Conservation (phyloP, 2,888 invertebrate species). For the Endotricha flammealis region DNA sequence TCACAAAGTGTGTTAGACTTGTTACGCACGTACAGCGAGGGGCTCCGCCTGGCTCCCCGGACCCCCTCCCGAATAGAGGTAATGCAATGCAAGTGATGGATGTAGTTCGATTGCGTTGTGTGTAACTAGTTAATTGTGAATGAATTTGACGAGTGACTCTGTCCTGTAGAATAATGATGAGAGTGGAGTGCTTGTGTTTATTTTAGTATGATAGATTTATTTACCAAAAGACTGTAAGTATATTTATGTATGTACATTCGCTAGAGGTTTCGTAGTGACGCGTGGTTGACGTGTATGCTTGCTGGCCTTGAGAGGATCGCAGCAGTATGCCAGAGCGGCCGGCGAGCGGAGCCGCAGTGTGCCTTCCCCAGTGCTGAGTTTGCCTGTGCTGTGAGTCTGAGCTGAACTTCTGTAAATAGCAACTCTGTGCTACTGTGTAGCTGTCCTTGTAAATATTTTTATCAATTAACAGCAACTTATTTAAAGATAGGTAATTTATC, state of each 20-base stretch:
- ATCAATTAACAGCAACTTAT: no score
- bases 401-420: conserved; percentile 7
- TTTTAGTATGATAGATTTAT: neutral
- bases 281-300: neutral
- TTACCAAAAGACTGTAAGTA: neutral
- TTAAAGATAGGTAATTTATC: no score
- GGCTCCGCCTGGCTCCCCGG: neutral
- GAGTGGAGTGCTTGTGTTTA: neutral
- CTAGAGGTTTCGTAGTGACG: neutral
- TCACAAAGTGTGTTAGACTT: no score
- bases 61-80: neutral
- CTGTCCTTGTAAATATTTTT: neutral
- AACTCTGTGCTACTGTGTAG: neutral
- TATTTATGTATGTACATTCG: conserved; percentile 9
- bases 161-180: neutral
- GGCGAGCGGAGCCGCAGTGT: no score
- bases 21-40: no score
- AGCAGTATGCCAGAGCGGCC: no score
- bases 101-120: neutral
- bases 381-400: no score
- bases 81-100: neutral
- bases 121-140: neutral
- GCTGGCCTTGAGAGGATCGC: no score
- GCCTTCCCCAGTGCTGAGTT: no score
- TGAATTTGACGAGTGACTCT: neutral